Percentiles rank a stretch among this genome's conserved stretches.
phyloP scores from a whole-genome alignment of 2,113 vertebrate genomes.

The Brienomyrus brachyistius region DNA sequence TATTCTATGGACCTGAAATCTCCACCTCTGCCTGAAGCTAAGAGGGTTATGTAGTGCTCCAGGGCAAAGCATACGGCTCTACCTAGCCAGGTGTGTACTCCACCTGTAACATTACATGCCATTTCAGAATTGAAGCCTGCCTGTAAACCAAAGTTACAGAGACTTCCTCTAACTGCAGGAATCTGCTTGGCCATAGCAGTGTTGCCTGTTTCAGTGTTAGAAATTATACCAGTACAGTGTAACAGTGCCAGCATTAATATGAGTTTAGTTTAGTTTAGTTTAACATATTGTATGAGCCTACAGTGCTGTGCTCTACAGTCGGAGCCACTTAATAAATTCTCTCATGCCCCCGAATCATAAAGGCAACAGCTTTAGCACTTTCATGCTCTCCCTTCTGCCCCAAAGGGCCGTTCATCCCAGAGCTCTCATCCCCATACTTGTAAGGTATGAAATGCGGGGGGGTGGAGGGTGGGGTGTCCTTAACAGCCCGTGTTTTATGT shows the following conservation, averaged over 20 bases:
- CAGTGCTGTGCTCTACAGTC: neutral
- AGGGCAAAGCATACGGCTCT: neutral
- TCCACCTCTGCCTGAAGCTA: neutral
- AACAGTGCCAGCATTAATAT: conserved; percentile 19
- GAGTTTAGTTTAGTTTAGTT: neutral
- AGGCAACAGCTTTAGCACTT: conserved; percentile 43
- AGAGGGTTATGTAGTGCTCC: conserved; percentile 16
- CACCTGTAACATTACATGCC: neutral
- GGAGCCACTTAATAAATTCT: neutral
- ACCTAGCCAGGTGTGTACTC: neutral
- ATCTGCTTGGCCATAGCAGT: neutral
- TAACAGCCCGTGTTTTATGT: neutral
- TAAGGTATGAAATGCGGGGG: neutral
- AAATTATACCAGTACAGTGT: neutral
- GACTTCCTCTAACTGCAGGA: neutral
- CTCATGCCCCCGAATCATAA: neutral
- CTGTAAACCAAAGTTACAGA: neutral
- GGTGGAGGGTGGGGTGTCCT: neutral
- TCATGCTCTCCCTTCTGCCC: conserved; percentile 1
- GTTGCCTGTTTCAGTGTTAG: neutral
- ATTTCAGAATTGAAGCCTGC: neutral
- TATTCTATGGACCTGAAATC: too few species aligned
- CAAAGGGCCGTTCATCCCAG: neutral
- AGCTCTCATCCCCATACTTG: neutral
- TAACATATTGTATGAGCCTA: neutral